Evolutionary conservation across 2,888 invertebrate genomes (phyloP).

Genomic region (Chrysotoxum bicinctum): DNA sequence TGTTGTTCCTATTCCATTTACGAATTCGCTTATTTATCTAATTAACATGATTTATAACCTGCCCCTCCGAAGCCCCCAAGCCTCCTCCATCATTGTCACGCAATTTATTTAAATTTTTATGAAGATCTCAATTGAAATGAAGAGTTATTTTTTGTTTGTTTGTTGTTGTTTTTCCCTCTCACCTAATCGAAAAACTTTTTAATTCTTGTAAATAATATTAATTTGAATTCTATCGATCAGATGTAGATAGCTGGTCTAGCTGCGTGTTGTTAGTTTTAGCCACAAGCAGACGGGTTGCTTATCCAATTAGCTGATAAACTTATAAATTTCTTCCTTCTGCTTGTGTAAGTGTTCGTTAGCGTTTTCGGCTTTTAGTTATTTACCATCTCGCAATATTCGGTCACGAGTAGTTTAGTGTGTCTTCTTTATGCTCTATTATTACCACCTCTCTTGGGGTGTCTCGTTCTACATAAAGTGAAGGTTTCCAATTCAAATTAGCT

Average conservation of each 20-base stretch:
- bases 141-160: slow-evolving; percentile 22
- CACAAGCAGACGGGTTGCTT: not conserved
- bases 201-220: slow-evolving; percentile 13
- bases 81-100: not conserved
- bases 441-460: not conserved
- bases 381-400: not conserved
- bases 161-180: slow-evolving; percentile 11
- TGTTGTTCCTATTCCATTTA: not conserved
- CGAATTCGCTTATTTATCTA: slow-evolving; percentile 42
- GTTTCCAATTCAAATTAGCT: not conserved
- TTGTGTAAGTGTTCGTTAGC: slow-evolving; percentile 9
- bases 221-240: not conserved
- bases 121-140: slow-evolving; percentile 24
- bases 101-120: slow-evolving; percentile 4
- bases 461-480: not conserved
- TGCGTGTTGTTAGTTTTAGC: not conserved
- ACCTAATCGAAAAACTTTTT: slow-evolving; percentile 32
- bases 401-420: slow-evolving; percentile 13
- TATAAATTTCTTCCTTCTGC: not conserved
- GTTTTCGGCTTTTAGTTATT: not conserved
- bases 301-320: slow-evolving; percentile 13
- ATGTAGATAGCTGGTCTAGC: not conserved
- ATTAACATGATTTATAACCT: slow-evolving; percentile 56
- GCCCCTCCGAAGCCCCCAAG: not conserved
- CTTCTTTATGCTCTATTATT: not conserved